Evolutionary conservation across 2,113 vertebrate genomes (phyloP).

Genomic region (Rhinoptilus africanus): DNA sequence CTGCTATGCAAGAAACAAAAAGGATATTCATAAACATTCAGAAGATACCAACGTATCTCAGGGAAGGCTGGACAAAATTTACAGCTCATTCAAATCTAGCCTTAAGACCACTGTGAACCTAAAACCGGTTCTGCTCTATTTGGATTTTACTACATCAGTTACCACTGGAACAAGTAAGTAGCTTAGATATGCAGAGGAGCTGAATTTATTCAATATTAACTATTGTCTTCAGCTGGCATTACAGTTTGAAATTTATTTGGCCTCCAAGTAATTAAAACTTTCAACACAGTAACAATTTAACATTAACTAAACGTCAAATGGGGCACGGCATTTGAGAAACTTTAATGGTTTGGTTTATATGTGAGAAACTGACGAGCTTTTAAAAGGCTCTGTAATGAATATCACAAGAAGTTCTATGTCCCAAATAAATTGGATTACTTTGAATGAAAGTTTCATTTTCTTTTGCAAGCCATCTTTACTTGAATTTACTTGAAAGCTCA

Average conservation of each 20-base stretch:
- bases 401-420: background rate
- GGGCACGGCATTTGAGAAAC: background rate
- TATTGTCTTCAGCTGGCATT: background rate
- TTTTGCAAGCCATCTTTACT: background rate
- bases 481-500: background rate
- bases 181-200: background rate
- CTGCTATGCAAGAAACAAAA: background rate
- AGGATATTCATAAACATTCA: background rate
- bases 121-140: background rate
- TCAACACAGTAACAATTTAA: background rate
- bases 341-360: background rate
- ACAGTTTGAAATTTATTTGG: background rate
- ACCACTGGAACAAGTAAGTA: background rate
- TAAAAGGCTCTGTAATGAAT: background rate
- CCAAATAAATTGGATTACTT: background rate
- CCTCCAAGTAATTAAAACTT: background rate
- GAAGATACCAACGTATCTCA: background rate
- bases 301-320: background rate
- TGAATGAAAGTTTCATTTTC: background rate
- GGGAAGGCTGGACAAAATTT: background rate
- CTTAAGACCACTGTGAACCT: background rate
- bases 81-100: background rate
- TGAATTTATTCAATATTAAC: background rate
- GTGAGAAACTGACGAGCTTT: background rate
- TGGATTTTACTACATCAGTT: background rate